Base-by-base conservation (phyloP, 2,888 invertebrate genomes). In the Trachelus stipa region DNA sequence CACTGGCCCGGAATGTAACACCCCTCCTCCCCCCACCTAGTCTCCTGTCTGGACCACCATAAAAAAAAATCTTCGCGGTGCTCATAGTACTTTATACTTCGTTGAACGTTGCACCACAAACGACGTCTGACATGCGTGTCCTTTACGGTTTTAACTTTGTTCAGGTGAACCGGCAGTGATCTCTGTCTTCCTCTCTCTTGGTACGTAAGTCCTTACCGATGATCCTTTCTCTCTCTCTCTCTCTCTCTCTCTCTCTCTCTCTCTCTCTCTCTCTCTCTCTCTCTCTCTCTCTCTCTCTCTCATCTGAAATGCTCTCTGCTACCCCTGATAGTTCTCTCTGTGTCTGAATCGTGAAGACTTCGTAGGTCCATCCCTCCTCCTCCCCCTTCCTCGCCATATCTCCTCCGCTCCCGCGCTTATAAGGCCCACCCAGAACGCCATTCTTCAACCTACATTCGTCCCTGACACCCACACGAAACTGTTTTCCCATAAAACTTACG, bases 1-100 rank as follows among this genome's bases (percentile, higher is more conserved):
- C 89, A 90, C 87, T 86, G 85, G 85, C 84, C 83, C 85, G 89
- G 89, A 90, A 90, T 90, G 88, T 87, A 87, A 89, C 88, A 88
- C 87, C 86, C 69, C 30, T 82, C 79, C 77, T 76, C 15, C 69
- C 12, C 82, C 79, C 77, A 12, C 33, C 30, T 35, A 35, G 35
- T 9, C 69, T 12, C n/a, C 31, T 69, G 69, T 69, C 69, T 81
- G 83, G 75, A 77, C 82, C 81, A 79, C 77, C 79, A 76, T 80
- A 82, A 83, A 80, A 81, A 81, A 82, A 80, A 80, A 77, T 75
- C 77, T 80, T 56, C 75, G 76, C 69, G 79, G 77, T 78, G 75
- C 69, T 79, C 78, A 76, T 76, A 81, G 79, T 78, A 73, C 12
- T 40, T 69, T 69, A 69, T 69, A 69, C 30, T 40, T 12, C 30